Percentiles rank a stretch among this genome's conserved stretches.
Evolutionary conservation across 2,113 vertebrate species (phyloP).

Genomic region (Melierax canorus): DNA sequence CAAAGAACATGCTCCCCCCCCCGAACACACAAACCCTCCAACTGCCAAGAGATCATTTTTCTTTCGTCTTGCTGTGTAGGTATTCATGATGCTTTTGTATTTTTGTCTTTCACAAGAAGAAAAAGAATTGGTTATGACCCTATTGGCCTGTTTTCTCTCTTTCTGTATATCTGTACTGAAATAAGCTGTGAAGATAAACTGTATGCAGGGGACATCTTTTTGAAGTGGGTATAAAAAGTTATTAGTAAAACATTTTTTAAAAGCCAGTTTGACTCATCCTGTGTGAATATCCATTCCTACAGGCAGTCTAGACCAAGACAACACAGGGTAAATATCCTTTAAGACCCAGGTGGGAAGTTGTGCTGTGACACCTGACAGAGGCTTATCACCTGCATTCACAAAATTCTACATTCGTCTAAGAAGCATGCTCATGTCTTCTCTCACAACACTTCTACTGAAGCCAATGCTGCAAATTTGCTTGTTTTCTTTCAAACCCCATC

Average conservation of each 20-base stretch:
- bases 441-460: accelerated
- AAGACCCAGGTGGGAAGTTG: background rate
- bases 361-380: background rate
- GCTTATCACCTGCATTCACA: background rate
- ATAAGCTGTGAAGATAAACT: background rate
- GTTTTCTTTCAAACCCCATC: background rate
- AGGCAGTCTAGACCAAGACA: background rate
- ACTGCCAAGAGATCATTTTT: background rate
- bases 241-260: background rate
- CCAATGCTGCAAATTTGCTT: background rate
- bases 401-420: background rate
- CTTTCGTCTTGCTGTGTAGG: background rate
- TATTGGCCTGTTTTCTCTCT: background rate
- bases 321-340: background rate
- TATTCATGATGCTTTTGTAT: background rate
- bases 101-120: background rate
- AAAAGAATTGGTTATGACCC: background rate
- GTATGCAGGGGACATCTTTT: background rate
- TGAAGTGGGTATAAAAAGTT: background rate
- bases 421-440: background rate
- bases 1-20: background rate
- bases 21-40: background rate
- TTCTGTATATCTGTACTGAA: background rate
- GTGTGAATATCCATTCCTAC: background rate
- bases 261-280: background rate